Base-by-base conservation (phyloP, 2,113 vertebrate genomes). In the Cebidichthys violaceus region DNA sequence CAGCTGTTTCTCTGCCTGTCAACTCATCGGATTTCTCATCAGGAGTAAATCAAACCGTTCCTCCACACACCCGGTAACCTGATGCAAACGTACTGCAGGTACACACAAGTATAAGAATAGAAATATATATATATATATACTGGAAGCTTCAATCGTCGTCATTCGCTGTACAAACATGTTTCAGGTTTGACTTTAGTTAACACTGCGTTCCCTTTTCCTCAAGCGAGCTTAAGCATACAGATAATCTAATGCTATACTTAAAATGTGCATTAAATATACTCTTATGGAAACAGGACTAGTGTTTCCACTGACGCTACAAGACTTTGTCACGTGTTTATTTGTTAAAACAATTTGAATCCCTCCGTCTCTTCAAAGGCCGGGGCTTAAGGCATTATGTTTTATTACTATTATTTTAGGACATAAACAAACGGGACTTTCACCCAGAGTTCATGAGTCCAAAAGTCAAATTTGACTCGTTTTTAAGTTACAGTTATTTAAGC, bases 1-100 rank as follows among this genome's bases (percentile, higher is more conserved):
- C 90, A 90, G 88, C 89, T 91, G 86, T 86, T 88, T 88, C 61
- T 60, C 24, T 88, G 70, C 69, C 86, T 87, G 85, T 90, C 86
- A 87, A 70, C 81, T 77, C 84, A 74, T 82, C 45, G 29, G 57
- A 70, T 77, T 66, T 77, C 67, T 84, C 84, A 86, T 87, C 84
- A 81, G 80, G 41, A 70, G 17, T 54, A 73, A 86, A 84, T 79
- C 85, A 86, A 59, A 71, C 10, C 24, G 39, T 31, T 54, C 22
- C 11, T 43, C 45, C 37, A n/a, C 52, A 47, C 37, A 60, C 59
- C 62, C 72, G 43, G n/a, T 52, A 60, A 61, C 62, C 37, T 57
- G 52, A 24, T 29, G 65, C 43, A 69, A 54, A 69, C 41, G 39
- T 39, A 65, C 52, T 37, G 43, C 79, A 45, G 39, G 20, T 27